Evolutionary conservation across 2,113 vertebrate genomes (phyloP).

Genomic region (Eudyptes chrysolophus): DNA sequence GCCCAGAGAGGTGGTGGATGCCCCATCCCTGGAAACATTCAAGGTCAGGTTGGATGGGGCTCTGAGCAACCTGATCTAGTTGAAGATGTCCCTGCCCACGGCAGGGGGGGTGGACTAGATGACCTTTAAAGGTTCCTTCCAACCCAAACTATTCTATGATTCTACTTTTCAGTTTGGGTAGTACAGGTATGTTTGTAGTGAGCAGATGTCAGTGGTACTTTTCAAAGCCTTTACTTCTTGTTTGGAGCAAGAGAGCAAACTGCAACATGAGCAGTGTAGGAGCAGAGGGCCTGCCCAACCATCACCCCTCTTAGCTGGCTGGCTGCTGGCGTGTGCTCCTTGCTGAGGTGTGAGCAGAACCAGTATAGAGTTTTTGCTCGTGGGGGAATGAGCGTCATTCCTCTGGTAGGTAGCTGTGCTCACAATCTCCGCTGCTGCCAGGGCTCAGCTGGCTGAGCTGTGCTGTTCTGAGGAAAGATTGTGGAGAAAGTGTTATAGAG

Average conservation of each 20-base stretch:
- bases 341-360: background rate
- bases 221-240: background rate
- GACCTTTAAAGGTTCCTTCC: too few relatives aligned
- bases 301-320: background rate
- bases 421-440: background rate
- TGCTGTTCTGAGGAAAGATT: background rate
- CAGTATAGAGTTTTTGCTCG: background rate
- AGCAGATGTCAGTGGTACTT: background rate
- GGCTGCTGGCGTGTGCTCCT: background rate
- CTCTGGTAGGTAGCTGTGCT: background rate
- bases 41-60: too few relatives aligned
- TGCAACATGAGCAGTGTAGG: background rate
- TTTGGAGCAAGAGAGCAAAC: background rate
- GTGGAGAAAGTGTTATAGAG: background rate
- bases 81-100: too few relatives aligned
- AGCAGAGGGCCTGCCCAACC: background rate
- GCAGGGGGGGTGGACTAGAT: too few relatives aligned
- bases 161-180: background rate
- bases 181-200: background rate
- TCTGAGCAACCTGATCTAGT: too few relatives aligned
- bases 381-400: background rate
- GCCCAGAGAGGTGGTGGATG: too few relatives aligned
- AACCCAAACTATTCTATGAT: too few relatives aligned
- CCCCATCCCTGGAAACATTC: too few relatives aligned
- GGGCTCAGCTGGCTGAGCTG: background rate